Conservation (phyloP, 2,113 vertebrate species). For the Callopanchax toddi region DNA sequence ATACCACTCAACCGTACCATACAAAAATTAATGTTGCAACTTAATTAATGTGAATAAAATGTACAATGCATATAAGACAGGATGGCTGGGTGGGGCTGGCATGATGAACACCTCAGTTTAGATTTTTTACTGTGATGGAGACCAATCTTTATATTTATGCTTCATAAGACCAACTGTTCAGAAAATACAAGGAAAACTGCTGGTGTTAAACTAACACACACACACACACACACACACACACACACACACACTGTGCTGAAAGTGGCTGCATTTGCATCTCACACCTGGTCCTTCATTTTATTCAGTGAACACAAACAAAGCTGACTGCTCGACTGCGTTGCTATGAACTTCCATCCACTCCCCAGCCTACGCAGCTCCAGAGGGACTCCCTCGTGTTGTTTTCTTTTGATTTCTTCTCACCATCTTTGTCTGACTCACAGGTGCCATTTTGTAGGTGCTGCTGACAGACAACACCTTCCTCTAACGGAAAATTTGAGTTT, state of each 20-base stretch:
- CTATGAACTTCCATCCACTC: constrained; percentile 32
- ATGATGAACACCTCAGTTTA: neutral
- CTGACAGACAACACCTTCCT: constrained; percentile 28
- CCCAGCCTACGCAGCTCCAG: constrained; percentile 36
- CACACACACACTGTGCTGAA: too few species aligned
- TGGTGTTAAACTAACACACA: too few species aligned
- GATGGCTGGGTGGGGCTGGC: too few species aligned
- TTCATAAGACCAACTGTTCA: neutral
- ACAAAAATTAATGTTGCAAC: too few species aligned
- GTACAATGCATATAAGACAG: too few species aligned
- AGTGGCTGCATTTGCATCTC: constrained; percentile 40
- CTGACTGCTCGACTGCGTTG: constrained; percentile 34
- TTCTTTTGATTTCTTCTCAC: constrained; percentile 27
- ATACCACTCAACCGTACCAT: too few species aligned
- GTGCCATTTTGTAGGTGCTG: constrained; percentile 16
- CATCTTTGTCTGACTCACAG: constrained; percentile 1
- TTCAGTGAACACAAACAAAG: constrained; percentile 33
- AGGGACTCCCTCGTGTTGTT: constrained; percentile 41
- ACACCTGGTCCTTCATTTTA: constrained; percentile 15
- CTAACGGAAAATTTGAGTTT: too few species aligned
- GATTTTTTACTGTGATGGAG: constrained; percentile 11
- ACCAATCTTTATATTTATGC: constrained; percentile 6
- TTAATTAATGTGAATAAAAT: too few species aligned
- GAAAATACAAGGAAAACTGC: constrained; percentile 7
- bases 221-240: constrained; percentile 12